A percentile compares a stretch with the other conserved stretches of the same genome.
Evolutionary conservation across 2,888 invertebrate genomes (phyloP).

Genomic region (Clistopyga incitator): DNA sequence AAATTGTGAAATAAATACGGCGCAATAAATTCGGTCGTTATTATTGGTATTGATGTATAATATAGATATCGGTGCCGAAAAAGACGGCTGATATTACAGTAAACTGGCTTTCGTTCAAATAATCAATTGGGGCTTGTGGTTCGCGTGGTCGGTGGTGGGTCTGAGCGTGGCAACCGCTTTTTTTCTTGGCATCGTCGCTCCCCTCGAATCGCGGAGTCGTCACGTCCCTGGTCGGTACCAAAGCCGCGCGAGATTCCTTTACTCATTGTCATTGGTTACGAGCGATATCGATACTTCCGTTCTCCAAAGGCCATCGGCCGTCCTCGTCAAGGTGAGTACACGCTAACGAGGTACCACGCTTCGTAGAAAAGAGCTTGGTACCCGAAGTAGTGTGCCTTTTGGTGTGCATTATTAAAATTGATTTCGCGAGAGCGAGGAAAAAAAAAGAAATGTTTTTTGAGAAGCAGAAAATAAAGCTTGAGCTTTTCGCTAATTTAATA

Average conservation of each 20-base stretch:
- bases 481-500: constrained; percentile 26
- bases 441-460: neutral
- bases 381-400: constrained; percentile 39
- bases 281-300: constrained; percentile 48
- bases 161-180: constrained; percentile 78
- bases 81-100: constrained; percentile 42
- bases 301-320: constrained; percentile 68
- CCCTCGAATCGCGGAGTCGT: constrained; percentile 72
- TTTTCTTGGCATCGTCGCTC: constrained; percentile 78
- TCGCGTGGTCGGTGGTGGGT: constrained; percentile 76
- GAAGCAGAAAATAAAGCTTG: constrained; percentile 19
- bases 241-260: constrained; percentile 66
- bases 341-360: constrained; percentile 34
- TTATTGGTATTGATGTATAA: constrained; percentile 4
- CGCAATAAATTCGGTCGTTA: neutral
- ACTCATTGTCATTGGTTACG: constrained; percentile 64
- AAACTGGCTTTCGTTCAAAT: constrained; percentile 80
- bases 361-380: constrained; percentile 30
- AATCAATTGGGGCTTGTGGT: constrained; percentile 80
- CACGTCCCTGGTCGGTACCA: constrained; percentile 62
- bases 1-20: constrained; percentile 1
- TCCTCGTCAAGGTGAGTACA: constrained; percentile 75
- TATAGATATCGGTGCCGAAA: constrained; percentile 23
- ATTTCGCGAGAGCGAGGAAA: neutral
- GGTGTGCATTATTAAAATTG: constrained; percentile 11